Conservation (phyloP, 1,140 invertebrate species). For the Bombus ignitus region DNA sequence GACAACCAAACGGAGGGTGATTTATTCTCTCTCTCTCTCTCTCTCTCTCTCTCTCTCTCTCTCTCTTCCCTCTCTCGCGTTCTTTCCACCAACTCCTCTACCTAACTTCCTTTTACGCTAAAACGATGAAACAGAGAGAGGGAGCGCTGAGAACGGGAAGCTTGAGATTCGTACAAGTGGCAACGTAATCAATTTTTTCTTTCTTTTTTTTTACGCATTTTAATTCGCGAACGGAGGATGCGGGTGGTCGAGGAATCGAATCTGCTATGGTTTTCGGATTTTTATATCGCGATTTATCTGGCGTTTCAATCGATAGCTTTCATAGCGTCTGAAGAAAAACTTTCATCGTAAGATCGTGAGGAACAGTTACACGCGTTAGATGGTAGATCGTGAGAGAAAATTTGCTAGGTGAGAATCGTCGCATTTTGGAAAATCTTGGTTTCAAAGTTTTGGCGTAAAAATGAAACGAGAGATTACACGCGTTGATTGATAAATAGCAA, state of each 20-base stretch:
- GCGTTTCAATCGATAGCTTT: neutral
- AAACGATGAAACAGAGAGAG: conserved; percentile 30
- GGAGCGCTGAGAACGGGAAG: neutral
- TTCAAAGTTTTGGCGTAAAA: no score
- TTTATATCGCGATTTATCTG: neutral
- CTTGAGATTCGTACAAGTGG: conserved; percentile 33
- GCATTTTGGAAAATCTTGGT: no score
- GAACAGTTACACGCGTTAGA: no score
- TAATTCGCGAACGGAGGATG: neutral
- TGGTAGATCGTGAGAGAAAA: neutral
- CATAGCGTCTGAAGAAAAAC: neutral
- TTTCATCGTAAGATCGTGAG: neutral
- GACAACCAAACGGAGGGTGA: conserved; percentile 59
- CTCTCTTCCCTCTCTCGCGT: no score
- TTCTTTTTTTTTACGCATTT: neutral
- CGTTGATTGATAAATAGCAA: no score
- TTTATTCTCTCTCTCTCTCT: conserved; percentile 52
- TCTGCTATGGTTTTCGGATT: neutral
- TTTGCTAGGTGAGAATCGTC: no score
- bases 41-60: no score
- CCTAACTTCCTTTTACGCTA: conserved; percentile 19
- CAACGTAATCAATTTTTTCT: conserved; percentile 34
- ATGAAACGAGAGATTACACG: no score
- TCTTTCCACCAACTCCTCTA: neutral
- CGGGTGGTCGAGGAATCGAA: neutral